A percentile compares a stretch with the other conserved stretches of the same genome.
phyloP scores from a whole-genome alignment of 2,113 vertebrate species.

The Castor canadensis region DNA sequence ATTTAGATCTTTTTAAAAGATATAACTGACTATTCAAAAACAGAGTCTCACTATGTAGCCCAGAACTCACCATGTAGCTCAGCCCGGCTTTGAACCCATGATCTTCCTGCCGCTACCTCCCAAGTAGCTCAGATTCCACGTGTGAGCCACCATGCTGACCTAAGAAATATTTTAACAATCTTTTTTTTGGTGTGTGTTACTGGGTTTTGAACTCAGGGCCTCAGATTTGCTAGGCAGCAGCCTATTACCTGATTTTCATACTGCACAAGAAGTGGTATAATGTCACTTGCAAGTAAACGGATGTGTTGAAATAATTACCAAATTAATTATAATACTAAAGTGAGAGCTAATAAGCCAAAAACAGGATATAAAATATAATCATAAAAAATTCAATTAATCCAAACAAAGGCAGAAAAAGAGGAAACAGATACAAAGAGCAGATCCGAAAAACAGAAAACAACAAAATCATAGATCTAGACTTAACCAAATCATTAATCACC shows the following conservation, averaged over 20 bases:
- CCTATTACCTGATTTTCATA: too few relatives aligned
- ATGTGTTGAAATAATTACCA: background rate
- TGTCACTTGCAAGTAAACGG: background rate
- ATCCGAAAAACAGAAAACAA: background rate
- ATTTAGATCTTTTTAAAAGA: constrained; percentile 7
- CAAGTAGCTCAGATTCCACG: too few relatives aligned
- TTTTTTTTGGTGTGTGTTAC: too few relatives aligned
- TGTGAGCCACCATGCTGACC: too few relatives aligned
- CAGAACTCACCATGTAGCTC: too few relatives aligned
- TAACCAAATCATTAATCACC: background rate
- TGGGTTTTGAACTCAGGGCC: too few relatives aligned
- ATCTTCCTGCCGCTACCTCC: too few relatives aligned
- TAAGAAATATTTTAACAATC: too few relatives aligned
- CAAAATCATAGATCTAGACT: background rate
- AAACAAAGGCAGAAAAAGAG: too few relatives aligned
- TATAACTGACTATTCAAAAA: background rate
- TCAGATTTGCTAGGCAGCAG: too few relatives aligned
- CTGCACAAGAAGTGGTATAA: background rate
- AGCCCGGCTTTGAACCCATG: too few relatives aligned
- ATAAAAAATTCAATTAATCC: background rate
- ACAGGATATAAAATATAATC: background rate
- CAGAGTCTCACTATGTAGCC: too few relatives aligned
- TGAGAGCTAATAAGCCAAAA: background rate
- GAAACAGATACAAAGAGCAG: background rate
- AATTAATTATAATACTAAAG: background rate